phyloP scores from a whole-genome alignment of 2,888 invertebrate species.

The Phalangium opilio region DNA sequence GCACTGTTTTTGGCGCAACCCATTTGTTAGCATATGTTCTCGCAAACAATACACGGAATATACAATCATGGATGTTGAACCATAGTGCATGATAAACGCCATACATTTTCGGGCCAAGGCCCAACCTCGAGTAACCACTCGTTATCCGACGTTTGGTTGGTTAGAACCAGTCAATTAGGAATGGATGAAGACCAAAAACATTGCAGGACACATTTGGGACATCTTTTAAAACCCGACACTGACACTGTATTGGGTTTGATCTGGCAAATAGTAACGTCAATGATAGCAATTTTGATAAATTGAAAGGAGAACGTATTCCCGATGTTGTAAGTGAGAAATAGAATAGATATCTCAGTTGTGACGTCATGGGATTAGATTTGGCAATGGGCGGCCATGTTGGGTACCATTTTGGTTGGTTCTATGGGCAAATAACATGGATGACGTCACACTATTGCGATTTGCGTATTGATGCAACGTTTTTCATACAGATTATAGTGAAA shows the following conservation, averaged over 20 bases:
- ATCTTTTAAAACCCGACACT: conserved; percentile 69
- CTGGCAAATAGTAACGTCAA: conserved; percentile 81
- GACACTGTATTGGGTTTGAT: conserved; percentile 76
- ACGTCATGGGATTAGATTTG: too few species aligned
- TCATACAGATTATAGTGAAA: conserved; percentile 56
- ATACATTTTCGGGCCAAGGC: conserved; percentile 73
- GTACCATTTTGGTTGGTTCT: too few species aligned
- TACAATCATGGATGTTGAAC: conserved; percentile 85
- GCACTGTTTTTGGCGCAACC: conserved; percentile 68
- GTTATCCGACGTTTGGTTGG: conserved; percentile 84
- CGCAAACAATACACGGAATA: conserved; percentile 83
- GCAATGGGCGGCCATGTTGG: too few species aligned
- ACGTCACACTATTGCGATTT: too few species aligned
- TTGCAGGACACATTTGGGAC: conserved; percentile 83
- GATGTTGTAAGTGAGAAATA: conserved; percentile 44
- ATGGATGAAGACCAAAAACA: conserved; percentile 59
- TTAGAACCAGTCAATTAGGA: conserved; percentile 71
- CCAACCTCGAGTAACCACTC: conserved; percentile 70
- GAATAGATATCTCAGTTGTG: background rate
- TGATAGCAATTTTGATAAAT: conserved; percentile 67
- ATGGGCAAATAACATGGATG: too few species aligned
- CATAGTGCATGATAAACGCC: conserved; percentile 39
- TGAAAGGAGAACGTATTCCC: conserved; percentile 49
- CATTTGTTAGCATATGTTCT: conserved; percentile 73
- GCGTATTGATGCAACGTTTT: conserved; percentile 1